These are phyloP conservation scores for Hippoglossus hippoglossus DNA, from an alignment of 2,797 vertebrate genomes.

Conservation along the genomic window DNA sequence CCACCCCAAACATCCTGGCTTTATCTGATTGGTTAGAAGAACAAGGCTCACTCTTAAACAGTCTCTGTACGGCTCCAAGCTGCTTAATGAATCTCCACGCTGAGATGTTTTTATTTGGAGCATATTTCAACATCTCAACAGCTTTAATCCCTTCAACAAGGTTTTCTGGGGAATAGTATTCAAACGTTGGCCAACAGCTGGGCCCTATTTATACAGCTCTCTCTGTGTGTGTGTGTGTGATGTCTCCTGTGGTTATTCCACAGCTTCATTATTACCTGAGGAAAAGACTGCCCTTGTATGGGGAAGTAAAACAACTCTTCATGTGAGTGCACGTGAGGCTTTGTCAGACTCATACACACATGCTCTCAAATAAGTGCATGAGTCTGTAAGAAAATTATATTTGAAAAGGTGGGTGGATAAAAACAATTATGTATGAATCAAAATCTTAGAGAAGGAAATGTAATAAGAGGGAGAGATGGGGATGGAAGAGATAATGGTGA, in stretches of 20 bases:
- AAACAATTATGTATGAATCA: background rate
- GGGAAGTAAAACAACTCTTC: constrained; percentile 49
- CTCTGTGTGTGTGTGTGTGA: background rate
- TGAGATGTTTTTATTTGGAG: background rate
- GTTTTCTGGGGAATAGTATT: constrained; percentile 22
- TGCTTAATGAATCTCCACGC: background rate
- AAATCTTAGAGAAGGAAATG: background rate
- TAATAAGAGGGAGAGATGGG: background rate
- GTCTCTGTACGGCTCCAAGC: too few relatives aligned
- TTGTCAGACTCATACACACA: background rate
- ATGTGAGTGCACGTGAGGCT: background rate
- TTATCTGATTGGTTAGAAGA: background rate
- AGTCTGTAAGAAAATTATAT: background rate
- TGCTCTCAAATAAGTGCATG: background rate
- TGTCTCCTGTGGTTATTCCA: constrained; percentile 24
- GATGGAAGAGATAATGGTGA: background rate
- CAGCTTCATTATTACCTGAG: constrained; percentile 45
- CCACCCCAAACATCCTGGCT: background rate
- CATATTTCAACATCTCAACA: background rate
- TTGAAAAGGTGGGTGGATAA: background rate
- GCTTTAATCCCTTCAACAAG: constrained; percentile 16
- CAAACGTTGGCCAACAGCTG: constrained; percentile 42
- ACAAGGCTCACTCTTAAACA: too few relatives aligned
- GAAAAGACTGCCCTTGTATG: constrained; percentile 50
- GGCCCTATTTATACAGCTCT: constrained; percentile 36